Evolutionary conservation across 2,797 vertebrate genomes (phyloP).

Genomic region (Phrynocephalus vlangalii): DNA sequence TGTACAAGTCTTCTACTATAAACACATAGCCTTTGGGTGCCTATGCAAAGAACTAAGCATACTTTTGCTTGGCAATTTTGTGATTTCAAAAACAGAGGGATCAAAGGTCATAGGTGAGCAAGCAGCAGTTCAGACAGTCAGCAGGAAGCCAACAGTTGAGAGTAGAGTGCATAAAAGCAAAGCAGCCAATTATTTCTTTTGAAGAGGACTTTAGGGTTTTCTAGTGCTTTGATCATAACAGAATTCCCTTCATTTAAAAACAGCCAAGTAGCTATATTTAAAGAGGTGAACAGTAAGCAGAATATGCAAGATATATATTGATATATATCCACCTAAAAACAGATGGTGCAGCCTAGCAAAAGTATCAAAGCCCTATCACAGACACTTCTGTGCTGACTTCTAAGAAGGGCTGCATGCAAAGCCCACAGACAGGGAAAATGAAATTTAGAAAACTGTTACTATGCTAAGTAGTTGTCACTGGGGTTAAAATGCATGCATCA

Average conservation of each 20-base stretch:
- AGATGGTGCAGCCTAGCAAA: conserved; percentile 68
- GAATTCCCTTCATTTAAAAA: conserved; percentile 77
- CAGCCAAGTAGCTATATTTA: conserved; percentile 78
- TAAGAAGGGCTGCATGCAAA: conserved; percentile 79
- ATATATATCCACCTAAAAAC: conserved; percentile 51
- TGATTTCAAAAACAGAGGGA: conserved; percentile 48
- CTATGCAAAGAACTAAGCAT: conserved; percentile 43
- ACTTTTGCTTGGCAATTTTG: conserved; percentile 50
- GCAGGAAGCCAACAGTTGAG: conserved; percentile 17
- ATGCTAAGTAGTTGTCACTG: conserved; percentile 63
- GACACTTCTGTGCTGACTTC: conserved; percentile 61
- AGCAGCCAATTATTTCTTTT: conserved; percentile 32
- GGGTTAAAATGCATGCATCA: conserved; percentile 77
- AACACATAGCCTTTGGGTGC: conserved; percentile 45
- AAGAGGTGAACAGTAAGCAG: conserved; percentile 69
- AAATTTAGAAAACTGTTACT: conserved; percentile 58
- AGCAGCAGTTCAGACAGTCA: conserved; percentile 46
- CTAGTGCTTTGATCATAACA: conserved; percentile 76
- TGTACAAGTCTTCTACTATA: neutral
- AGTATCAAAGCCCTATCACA: conserved; percentile 52
- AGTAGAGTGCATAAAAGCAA: conserved; percentile 41
- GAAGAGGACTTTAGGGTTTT: conserved; percentile 55
- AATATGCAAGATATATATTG: conserved; percentile 60
- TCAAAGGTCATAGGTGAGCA: conserved; percentile 41
- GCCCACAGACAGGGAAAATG: conserved; percentile 70